phyloP scores from a whole-genome alignment of 2,113 vertebrate genomes.

The Zosterops lateralis region DNA sequence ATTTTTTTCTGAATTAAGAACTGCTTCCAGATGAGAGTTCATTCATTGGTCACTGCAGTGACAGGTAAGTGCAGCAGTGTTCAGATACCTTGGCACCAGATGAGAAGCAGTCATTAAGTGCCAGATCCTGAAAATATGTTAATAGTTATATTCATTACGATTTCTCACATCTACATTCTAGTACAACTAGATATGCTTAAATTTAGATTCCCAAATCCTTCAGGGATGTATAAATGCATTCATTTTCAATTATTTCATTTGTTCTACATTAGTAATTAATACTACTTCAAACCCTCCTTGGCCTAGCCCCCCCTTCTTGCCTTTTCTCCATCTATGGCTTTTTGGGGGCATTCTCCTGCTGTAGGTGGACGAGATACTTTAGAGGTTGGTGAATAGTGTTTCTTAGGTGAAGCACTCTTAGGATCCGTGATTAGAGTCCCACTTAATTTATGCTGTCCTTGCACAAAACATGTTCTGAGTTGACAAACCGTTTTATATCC shows the following conservation, averaged over 20 bases:
- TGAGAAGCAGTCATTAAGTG: neutral
- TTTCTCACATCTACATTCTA: neutral
- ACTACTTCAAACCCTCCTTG: neutral
- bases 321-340: slow-evolving; percentile 77
- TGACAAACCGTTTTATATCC: slow-evolving; percentile 72
- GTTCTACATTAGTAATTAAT: neutral
- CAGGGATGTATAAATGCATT: neutral
- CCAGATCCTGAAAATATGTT: neutral
- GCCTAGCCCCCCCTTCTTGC: slow-evolving; percentile 30
- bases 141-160: neutral
- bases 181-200: neutral
- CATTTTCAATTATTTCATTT: neutral
- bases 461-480: slow-evolving; percentile 54
- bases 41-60: neutral
- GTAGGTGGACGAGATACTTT: slow-evolving; percentile 65
- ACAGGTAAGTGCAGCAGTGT: neutral
- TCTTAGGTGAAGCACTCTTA: slow-evolving; percentile 71
- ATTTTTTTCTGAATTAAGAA: neutral
- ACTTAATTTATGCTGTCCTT: slow-evolving; percentile 73
- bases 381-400: slow-evolving; percentile 72
- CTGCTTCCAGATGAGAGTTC: neutral
- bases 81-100: neutral
- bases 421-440: slow-evolving; percentile 59
- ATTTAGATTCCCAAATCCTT: neutral
- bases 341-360: slow-evolving; percentile 76